Evolutionary conservation across 23 tunicate species (phyloP), one percentile per base, ranked within the genome.

Genomic region (Ciona savignyi): DNA sequence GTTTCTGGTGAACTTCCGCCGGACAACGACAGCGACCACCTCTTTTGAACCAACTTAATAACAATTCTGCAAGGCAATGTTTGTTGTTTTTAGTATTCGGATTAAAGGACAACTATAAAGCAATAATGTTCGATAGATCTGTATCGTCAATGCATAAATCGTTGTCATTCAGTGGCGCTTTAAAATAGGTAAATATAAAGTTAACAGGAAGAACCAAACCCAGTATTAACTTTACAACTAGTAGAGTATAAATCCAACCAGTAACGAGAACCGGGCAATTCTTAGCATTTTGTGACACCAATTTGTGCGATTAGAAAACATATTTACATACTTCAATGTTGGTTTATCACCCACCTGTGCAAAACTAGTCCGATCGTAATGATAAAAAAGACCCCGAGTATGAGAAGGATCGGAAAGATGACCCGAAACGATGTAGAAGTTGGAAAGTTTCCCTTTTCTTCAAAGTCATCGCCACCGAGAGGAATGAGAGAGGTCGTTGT

Each of bases 301-400:
- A n/a, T n/a, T n/a, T n/a, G n/a, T n/a, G n/a, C n/a, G n/a, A n/a
- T n/a, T n/a, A n/a, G n/a, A n/a, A n/a, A n/a, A n/a, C n/a, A n/a
- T n/a, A n/a, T n/a, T n/a, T n/a, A n/a, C n/a, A n/a, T n/a, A n/a
- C n/a, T n/a, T n/a, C n/a, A n/a, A n/a, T n/a, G n/a, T n/a, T n/a
- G n/a, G n/a, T n/a, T n/a, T n/a, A n/a, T n/a, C n/a, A 69, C 73
- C 25, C 1, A 69, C 76, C 83, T 69, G 49, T 78, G 83, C 3
- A 78, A 30, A 27, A 78, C 33, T 30, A 78, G 31, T 6, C 83
- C 75, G 25, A 78, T 60, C 3, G 83, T 75, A 51, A 78, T 70
- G 20, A 78, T 30, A 2, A 78, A 34, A 1, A 78, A 70, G 27
- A 78, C 51, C 0, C 73, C 71, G 25, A 78, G 25, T 0, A 78